Conservation (phyloP, 2,888 invertebrate species). For the Latrodectus hesperus region DNA sequence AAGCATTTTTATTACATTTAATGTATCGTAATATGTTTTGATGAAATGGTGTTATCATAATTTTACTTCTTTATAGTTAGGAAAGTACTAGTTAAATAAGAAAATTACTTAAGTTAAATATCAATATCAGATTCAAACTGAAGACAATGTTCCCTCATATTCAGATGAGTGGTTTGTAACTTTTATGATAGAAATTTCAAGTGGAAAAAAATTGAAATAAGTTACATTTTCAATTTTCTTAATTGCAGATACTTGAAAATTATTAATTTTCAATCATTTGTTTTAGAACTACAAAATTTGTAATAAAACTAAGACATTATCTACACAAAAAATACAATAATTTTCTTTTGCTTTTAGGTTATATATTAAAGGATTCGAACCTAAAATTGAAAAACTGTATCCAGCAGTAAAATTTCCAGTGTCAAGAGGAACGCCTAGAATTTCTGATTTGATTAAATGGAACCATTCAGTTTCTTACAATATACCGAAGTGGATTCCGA, state of each 20-base stretch:
- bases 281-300: too few relatives aligned
- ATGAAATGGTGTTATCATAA: too few relatives aligned
- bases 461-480: constrained; percentile 92
- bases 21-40: too few relatives aligned
- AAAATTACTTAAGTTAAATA: too few relatives aligned
- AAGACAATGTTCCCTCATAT: too few relatives aligned
- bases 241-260: background rate
- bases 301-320: background rate
- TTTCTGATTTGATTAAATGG: constrained; percentile 90
- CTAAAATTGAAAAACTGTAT: constrained; percentile 70
- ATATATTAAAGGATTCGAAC: constrained; percentile 55
- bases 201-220: background rate
- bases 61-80: too few relatives aligned
- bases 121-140: too few relatives aligned
- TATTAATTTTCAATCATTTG: background rate
- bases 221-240: background rate
- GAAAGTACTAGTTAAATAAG: too few relatives aligned
- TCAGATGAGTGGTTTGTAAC: background rate
- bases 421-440: constrained; percentile 90
- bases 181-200: background rate
- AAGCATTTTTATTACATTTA: too few relatives aligned
- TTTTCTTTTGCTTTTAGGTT: constrained; percentile 20
- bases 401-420: constrained; percentile 84
- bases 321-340: background rate
- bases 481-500: constrained; percentile 86